Conservation (phyloP, 2,888 invertebrate species). For the Scaptomyza cyrtandrae region DNA sequence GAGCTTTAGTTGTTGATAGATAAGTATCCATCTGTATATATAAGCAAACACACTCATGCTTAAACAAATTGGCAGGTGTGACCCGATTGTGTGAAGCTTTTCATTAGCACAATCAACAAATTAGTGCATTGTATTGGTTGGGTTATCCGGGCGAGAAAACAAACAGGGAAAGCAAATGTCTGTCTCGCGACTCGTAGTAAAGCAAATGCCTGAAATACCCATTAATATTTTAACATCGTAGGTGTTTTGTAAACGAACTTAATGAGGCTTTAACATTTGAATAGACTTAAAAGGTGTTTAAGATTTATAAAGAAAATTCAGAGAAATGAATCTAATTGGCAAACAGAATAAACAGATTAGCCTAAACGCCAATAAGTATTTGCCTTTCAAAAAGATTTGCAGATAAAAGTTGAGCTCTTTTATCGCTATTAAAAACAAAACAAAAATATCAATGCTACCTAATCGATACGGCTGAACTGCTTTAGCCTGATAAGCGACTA, state of each 20-base stretch:
- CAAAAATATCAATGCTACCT: constrained; percentile 1
- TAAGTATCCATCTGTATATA: constrained; percentile 34
- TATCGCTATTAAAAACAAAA: neutral
- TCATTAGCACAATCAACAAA: constrained; percentile 48
- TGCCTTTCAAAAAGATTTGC: neutral
- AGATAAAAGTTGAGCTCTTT: neutral
- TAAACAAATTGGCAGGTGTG: constrained; percentile 25
- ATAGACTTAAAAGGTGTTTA: too few relatives aligned
- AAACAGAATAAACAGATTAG: too few relatives aligned
- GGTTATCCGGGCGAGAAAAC: constrained; percentile 15
- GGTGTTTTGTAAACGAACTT: constrained; percentile 1
- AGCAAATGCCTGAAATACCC: constrained; percentile 17
- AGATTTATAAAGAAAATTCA: too few relatives aligned
- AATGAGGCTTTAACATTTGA: neutral
- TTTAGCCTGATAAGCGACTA: constrained; percentile 7
- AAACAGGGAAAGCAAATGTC: constrained; percentile 43
- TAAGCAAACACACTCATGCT: neutral
- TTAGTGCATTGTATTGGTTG: constrained; percentile 6
- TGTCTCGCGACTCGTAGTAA: constrained; percentile 9
- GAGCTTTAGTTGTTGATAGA: constrained; percentile 26
- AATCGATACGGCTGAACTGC: constrained; percentile 5
- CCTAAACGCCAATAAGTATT: neutral
- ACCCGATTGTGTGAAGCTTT: constrained; percentile 25
- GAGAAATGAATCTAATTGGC: too few relatives aligned
- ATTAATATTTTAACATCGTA: constrained; percentile 36